A percentile compares a stretch with the other conserved stretches of the same genome.
Conservation (phyloP, 2,113 vertebrate genomes). For the Gnathonemus echidnorhynchus region DNA sequence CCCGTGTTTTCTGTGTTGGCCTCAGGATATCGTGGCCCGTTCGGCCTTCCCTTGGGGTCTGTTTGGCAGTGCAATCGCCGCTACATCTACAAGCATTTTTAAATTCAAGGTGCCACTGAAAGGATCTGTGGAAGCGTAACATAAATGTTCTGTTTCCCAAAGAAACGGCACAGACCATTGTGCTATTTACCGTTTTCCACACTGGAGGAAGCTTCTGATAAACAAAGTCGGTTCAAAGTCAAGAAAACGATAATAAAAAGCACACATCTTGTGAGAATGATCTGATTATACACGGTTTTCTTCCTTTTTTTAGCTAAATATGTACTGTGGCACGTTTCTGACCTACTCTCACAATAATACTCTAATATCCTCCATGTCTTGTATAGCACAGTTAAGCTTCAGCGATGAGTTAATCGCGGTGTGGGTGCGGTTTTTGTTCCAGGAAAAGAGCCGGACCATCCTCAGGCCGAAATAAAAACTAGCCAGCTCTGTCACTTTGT, state of each 20-base stretch:
- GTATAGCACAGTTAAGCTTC: neutral
- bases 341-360: neutral
- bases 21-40: neutral
- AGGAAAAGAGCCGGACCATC: constrained; percentile 10
- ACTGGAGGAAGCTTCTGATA: neutral
- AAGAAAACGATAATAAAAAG: neutral
- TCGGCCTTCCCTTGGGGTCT: neutral
- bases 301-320: neutral
- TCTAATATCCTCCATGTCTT: neutral
- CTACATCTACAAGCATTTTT: neutral
- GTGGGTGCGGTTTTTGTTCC: constrained; percentile 3
- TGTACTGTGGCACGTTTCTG: neutral
- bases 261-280: neutral
- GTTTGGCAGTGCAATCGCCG: neutral
- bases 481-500: neutral
- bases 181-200: constrained; percentile 31
- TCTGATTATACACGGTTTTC: neutral
- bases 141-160: constrained; percentile 39
- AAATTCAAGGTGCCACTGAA: constrained; percentile 2
- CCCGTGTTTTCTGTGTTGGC: neutral
- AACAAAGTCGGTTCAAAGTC: neutral
- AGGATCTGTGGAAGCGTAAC: constrained; percentile 17
- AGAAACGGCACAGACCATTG: constrained; percentile 31
- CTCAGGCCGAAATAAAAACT: neutral
- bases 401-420: constrained; percentile 8